A percentile compares a stretch with the other conserved stretches of the same genome.
phyloP scores from a whole-genome alignment of 2,888 invertebrate species.

The Horisme vitalbata region DNA sequence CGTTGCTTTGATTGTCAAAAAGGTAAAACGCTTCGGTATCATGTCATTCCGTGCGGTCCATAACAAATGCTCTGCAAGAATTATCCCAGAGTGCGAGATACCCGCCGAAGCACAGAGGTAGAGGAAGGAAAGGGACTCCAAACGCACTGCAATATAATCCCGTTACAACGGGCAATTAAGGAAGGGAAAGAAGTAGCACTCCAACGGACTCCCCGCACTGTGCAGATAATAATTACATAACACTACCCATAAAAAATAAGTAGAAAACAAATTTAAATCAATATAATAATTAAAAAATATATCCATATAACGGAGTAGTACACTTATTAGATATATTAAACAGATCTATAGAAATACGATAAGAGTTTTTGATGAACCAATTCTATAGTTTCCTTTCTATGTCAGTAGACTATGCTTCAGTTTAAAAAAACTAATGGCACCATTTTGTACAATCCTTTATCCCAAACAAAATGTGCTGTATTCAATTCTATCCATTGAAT shows the following conservation, averaged over 20 bases:
- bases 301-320: no score
- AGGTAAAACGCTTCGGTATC: no score
- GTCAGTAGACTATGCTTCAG: no score
- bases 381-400: no score
- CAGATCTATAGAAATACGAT: no score
- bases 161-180: constrained; percentile 21
- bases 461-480: not conserved
- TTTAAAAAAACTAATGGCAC: constrained; percentile 1
- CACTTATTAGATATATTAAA: no score
- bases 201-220: constrained; percentile 1
- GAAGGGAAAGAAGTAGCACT: constrained; percentile 12
- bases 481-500: no score
- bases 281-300: no score
- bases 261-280: no score
- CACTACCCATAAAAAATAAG: not conserved
- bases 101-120: constrained; percentile 7
- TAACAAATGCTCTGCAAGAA: not conserved
- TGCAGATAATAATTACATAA: not conserved
- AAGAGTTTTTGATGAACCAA: no score
- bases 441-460: not conserved
- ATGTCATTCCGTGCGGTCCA: no score
- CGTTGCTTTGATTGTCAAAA: no score
- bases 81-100: not conserved
- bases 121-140: constrained; percentile 20
- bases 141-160: constrained; percentile 30